Base-by-base conservation (phyloP, 2,113 vertebrate species). In the Gymnarchus niloticus region DNA sequence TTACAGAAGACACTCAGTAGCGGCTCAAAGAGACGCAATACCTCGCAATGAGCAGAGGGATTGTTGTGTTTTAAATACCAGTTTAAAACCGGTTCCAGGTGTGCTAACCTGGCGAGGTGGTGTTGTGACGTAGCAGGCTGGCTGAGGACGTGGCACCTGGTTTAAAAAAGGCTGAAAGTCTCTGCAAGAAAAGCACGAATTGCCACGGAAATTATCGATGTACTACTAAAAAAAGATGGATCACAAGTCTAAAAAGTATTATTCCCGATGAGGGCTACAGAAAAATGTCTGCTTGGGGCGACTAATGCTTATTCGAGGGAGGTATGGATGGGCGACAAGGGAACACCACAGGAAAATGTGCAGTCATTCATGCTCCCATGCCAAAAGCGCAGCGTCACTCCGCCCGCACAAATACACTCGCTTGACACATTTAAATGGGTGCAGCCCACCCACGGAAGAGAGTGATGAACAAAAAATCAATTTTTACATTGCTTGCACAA, bases 331-430 rank as follows among this genome's bases (percentile, higher is more conserved):
- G 87, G 61, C 65, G 86, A 83, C 88, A 85, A 88, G 78, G 83
- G 76, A 90, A 88, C 89, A 84, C 91, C 91, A 92, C 88, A 87
- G 90, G 84, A 49, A 87, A 91, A 91, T 88, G 89, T 86, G 90
- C 28, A 90, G 89, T 91, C 87, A 91, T 83, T 87, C 86, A 90
- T 89, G 89, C 56, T 89, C 90, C 87, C 86, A 41, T n/a, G n/a
- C n/a, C 86, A 41, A 91, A 92, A 92, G 88, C 69, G 89, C 86
- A 85, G 87, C 90, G 86, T 89, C 89, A 87, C 56, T 82, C 90
- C 89, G 88, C 88, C 56, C 41, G 57, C 88, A 56, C 87, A n/a
- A n/a, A n/a, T n/a, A 88, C 14, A 54, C 52, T 6, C 14, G 52
- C 52, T 7, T 14, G 14, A 54, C 6, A 14, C 52, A 54, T 7